Percentiles rank a stretch among this genome's conserved stretches.
Evolutionary conservation across 2,888 invertebrate genomes (phyloP).

Genomic region (Stratiomys singularior): DNA sequence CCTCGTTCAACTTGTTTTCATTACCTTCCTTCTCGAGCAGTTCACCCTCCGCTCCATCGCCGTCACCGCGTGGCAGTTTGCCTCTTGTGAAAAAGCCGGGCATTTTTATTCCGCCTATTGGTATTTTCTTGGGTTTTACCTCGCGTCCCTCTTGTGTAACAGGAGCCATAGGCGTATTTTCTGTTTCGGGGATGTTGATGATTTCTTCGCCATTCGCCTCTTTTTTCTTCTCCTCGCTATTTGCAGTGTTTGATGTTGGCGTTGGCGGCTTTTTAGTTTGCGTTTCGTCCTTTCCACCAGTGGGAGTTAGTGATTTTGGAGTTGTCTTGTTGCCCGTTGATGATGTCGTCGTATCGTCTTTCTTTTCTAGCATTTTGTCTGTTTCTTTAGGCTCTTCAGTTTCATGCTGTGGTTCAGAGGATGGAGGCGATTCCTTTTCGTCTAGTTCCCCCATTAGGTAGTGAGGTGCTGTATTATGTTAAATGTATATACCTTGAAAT

Average conservation of each 20-base stretch:
- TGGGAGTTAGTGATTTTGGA: background rate
- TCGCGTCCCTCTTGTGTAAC: slow-evolving; percentile 75
- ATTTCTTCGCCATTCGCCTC: slow-evolving; percentile 47
- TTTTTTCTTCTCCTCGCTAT: slow-evolving; percentile 32
- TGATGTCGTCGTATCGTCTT: slow-evolving; percentile 46
- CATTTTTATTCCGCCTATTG: slow-evolving; percentile 89
- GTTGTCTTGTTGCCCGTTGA: background rate
- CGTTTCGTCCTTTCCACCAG: background rate
- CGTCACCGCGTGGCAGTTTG: slow-evolving; percentile 78
- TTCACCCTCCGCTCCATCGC: slow-evolving; percentile 66
- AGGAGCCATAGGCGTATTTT: slow-evolving; percentile 48
- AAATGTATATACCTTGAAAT: slow-evolving; percentile 25
- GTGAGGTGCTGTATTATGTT: slow-evolving; percentile 38
- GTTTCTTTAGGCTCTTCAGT: slow-evolving; percentile 65
- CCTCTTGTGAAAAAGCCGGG: slow-evolving; percentile 85
- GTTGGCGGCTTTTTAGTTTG: slow-evolving; percentile 6
- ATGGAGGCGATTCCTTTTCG: slow-evolving; percentile 64
- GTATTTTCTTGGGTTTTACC: slow-evolving; percentile 83
- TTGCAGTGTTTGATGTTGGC: slow-evolving; percentile 2
- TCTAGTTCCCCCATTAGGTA: slow-evolving; percentile 63
- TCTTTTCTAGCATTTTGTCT: slow-evolving; percentile 63
- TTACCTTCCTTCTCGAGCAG: slow-evolving; percentile 65
- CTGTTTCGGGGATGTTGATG: slow-evolving; percentile 42
- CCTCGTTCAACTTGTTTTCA: slow-evolving; percentile 56
- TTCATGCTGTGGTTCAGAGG: slow-evolving; percentile 61